A percentile compares a stretch with the other conserved stretches of the same genome.
Evolutionary conservation across 2,113 vertebrate genomes (phyloP).

Genomic region (Syngnathoides biaculeatus): DNA sequence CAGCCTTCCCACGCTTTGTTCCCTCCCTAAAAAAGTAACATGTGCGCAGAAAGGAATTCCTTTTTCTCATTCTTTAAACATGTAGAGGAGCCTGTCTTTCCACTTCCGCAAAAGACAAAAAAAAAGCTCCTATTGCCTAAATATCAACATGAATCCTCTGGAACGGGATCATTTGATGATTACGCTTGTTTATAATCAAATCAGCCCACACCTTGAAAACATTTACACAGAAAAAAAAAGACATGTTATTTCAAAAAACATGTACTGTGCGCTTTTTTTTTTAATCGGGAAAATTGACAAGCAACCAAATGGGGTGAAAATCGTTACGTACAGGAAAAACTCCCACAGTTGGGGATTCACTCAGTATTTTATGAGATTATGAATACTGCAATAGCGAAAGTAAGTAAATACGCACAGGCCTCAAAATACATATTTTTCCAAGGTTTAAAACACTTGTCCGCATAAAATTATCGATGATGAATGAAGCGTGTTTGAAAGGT

Average conservation of each 20-base stretch:
- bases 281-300: background rate
- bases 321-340: constrained; percentile 20
- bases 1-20: constrained; percentile 10
- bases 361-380: constrained; percentile 1
- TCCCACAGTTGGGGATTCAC: constrained; percentile 23
- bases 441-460: constrained; percentile 31
- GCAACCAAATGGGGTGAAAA: background rate
- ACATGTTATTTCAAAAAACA: no score
- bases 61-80: constrained; percentile 55
- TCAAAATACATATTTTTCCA: constrained; percentile 41
- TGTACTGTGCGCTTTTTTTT: no score
- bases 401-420: constrained; percentile 18
- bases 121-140: constrained; percentile 7
- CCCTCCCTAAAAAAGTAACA: constrained; percentile 20
- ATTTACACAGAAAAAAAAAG: constrained; percentile 6
- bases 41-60: constrained; percentile 43
- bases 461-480: constrained; percentile 46
- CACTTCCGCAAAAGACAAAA: constrained; percentile 36
- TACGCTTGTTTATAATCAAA: background rate
- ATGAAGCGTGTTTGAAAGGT: constrained; percentile 24
- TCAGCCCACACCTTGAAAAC: background rate
- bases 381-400: constrained; percentile 4
- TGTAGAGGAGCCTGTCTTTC: constrained; percentile 59
- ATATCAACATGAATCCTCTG: constrained; percentile 1
- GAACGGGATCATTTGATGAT: background rate